Evolutionary conservation across 2,797 vertebrate genomes (phyloP), one percentile per base, ranked within the genome.

Genomic region (Channallabes apus): DNA sequence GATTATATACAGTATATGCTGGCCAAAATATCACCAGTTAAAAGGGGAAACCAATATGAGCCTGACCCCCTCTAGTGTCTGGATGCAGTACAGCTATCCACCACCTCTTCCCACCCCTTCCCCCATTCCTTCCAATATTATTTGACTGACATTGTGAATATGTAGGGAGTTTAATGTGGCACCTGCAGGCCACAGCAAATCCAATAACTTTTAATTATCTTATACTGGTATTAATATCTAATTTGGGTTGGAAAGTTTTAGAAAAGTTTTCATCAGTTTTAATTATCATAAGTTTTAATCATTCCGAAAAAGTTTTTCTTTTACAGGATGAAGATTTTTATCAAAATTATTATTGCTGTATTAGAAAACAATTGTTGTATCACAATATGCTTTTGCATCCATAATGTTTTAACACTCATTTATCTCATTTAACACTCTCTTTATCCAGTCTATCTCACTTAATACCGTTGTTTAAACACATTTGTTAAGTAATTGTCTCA

Each of bases 11-110:
- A 20, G 14, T 7, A 27, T 56, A 56, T 56, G 73, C 51, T 46
- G 71, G 71, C 24, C 71, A 76, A 58, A 76, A 76, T 75, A 54
- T 58, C 51, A 76, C 27, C 15, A 0, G n/a, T 32, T 32, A 17
- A 22, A 58, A 29, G 5, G 51, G n/a, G 4, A 58, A 76, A 76
- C 51, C 54, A 76, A 75, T 54, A 75, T 56, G 72, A 56, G 51
- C 56, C 27, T 76, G 73, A 32, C 27, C 1, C 73, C 73, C 73
- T 76, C 73, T 76, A 58, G 73, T 76, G 73, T 76, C 27, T 32
- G 73, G 54, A 32, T 76, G 73, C 18, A 12, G 27, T 76, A 76
- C n/a, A 32, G 12, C 73, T 32, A 22, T 22, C 22, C 54, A 18
- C 29, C n/a, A n/a, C 24, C 14, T 75, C 6, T 75, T 24, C 71